These are phyloP conservation scores for Platalea minor DNA, from an alignment of 2,797 vertebrate genomes.

Conservation along the genomic window DNA sequence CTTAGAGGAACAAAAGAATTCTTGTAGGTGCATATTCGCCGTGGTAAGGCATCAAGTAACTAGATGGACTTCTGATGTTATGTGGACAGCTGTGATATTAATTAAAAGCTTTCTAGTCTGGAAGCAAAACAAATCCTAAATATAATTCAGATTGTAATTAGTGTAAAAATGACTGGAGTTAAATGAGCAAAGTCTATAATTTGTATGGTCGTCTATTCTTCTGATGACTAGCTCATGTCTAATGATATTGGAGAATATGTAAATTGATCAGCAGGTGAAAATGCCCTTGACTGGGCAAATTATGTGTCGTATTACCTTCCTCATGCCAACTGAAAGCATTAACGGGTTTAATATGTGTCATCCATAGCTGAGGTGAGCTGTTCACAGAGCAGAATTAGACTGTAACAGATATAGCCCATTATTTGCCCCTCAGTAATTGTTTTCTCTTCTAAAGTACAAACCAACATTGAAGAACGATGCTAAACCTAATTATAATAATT, in stretches of 20 bases:
- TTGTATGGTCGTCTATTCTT: constrained; percentile 60
- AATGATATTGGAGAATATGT: constrained; percentile 73
- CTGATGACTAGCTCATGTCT: constrained; percentile 66
- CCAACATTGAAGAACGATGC: constrained; percentile 54
- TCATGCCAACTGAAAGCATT: constrained; percentile 64
- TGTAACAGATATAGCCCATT: constrained; percentile 66
- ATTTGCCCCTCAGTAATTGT: constrained; percentile 70
- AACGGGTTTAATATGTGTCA: constrained; percentile 69
- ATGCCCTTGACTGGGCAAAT: constrained; percentile 77
- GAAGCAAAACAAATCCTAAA: constrained; percentile 65
- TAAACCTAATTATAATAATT: constrained; percentile 66
- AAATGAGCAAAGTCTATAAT: constrained; percentile 66
- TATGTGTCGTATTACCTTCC: constrained; percentile 71
- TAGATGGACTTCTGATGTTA: constrained; percentile 3
- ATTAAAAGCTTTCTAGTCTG: constrained; percentile 47
- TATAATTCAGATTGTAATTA: constrained; percentile 64
- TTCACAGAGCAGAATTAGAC: constrained; percentile 70
- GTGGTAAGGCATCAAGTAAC: not conserved
- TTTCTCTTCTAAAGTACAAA: constrained; percentile 68
- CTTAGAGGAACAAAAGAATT: not conserved
- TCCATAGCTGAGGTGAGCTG: constrained; percentile 64
- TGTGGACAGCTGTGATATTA: constrained; percentile 24
- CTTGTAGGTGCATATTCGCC: not conserved
- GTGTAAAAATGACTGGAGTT: constrained; percentile 53
- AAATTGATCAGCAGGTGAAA: constrained; percentile 78